Evolutionary conservation across 2,888 invertebrate genomes (phyloP), one percentile per base, ranked within the genome.

Genomic region (Diogma glabrata): DNA sequence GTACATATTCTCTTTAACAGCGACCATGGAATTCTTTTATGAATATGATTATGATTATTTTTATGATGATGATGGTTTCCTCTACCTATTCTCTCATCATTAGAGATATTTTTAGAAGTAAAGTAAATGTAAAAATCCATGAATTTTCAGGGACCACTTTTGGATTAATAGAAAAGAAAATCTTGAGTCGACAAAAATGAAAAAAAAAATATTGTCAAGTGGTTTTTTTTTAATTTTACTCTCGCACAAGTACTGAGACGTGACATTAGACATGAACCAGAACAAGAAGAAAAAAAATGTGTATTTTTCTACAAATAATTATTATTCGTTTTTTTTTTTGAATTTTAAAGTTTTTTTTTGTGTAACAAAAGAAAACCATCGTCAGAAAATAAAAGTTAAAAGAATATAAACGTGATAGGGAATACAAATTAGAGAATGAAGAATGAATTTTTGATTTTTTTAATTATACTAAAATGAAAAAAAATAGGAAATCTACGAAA

Each of bases 171-270:
- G 16, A 24, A 24, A 24, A 24, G 23, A 26, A 46, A 24, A 24
- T 46, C 24, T 24, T 46, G 46, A 46, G 46, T 46, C 24, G 46
- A 24, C 46, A 46, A 46, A 46, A 46, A 22, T n/a, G 23, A 23
- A n/a, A 40, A 43, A n/a, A 43, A 43, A 43, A 47, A 47, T 17
- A 47, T 48, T 33, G 48, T 48, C 48, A 48, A 48, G 48, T 48
- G 48, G 48, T 48, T 48, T 48, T 26, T 26, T 23, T 43, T 43
- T 14, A 43, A 43, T 43, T 43, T 43, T 43, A 22, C 43, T 22
- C 43, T 43, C 43, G 20, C 24, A 48, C 48, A 48, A 48, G 48
- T 48, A 48, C 48, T 48, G 30, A 33, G 33, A 48, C 48, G 48
- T 48, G 48, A 48, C 48, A 48, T 48, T 48, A 48, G 48, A 48